A percentile compares a stretch with the other conserved stretches of the same genome.
Evolutionary conservation across 2,797 vertebrate species (phyloP).

Genomic region (Cirrhinus mrigala): DNA sequence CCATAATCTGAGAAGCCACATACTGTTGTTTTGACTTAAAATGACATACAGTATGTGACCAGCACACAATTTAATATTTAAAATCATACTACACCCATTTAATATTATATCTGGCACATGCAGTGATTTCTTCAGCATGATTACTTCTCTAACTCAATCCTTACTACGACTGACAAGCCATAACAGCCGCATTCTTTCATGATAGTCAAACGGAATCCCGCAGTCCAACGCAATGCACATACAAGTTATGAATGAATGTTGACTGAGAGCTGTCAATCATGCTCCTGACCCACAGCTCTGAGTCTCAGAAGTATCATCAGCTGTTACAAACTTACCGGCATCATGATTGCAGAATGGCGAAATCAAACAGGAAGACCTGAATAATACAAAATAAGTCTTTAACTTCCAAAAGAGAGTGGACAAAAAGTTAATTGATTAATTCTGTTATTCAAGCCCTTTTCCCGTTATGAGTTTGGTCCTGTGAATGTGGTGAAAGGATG

Average conservation of each 20-base stretch:
- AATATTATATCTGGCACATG: not conserved
- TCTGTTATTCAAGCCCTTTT: not conserved
- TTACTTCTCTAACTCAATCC: not conserved
- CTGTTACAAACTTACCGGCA: slow-evolving; percentile 60
- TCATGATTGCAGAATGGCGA: slow-evolving; percentile 47
- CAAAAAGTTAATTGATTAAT: not conserved
- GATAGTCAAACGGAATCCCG: not conserved
- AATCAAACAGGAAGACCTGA: slow-evolving; percentile 12
- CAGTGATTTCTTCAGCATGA: not conserved
- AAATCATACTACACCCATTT: not conserved
- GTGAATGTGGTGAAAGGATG: slow-evolving; percentile 39
- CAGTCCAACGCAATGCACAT: not conserved
- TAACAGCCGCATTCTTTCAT: not conserved
- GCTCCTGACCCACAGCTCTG: not conserved
- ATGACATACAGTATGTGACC: not conserved
- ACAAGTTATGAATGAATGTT: not conserved
- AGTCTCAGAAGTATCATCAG: slow-evolving; percentile 11
- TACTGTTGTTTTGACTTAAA: not conserved
- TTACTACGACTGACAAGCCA: not conserved
- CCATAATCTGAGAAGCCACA: not conserved
- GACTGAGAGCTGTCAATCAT: slow-evolving; percentile 24
- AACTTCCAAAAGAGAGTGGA: not conserved
- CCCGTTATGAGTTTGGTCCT: slow-evolving; percentile 24
- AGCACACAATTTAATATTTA: not conserved
- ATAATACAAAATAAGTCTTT: not conserved